These are phyloP conservation scores for Sparus aurata DNA, from an alignment of 2,797 vertebrate genomes.

Conservation along the genomic window DNA sequence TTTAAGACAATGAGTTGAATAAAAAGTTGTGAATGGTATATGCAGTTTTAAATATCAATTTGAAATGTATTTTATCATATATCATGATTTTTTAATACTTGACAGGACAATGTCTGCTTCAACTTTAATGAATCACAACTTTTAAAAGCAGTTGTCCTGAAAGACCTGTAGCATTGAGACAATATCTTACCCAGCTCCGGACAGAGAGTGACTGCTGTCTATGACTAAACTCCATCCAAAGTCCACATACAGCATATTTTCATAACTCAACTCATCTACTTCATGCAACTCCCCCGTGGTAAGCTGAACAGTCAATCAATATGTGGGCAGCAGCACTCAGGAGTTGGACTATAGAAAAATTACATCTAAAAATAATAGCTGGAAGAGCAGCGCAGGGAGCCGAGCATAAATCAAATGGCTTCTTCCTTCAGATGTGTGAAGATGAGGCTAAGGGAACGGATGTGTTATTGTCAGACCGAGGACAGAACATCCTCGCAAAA, in stretches of 20 bases:
- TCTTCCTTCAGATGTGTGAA: conserved; percentile 62
- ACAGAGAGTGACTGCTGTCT: conserved; percentile 2
- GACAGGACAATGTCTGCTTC: background rate
- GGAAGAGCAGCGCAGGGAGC: conserved; percentile 35
- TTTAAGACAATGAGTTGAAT: too few species aligned
- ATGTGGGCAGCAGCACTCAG: conserved; percentile 61
- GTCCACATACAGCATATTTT: conserved; percentile 32
- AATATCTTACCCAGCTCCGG: background rate
- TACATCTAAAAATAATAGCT: conserved; percentile 72
- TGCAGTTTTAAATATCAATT: background rate
- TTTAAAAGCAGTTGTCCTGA: background rate
- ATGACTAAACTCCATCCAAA: conserved; percentile 19
- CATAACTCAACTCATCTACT: conserved; percentile 51
- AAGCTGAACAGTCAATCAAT: conserved; percentile 67
- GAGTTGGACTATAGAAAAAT: conserved; percentile 62
- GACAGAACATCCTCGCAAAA: conserved; percentile 50
- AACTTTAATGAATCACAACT: background rate
- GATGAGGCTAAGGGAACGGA: conserved; percentile 47
- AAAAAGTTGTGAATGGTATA: background rate
- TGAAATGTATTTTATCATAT: background rate
- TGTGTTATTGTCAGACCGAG: conserved; percentile 48
- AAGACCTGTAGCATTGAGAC: background rate
- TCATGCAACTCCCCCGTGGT: conserved; percentile 42
- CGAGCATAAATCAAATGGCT: conserved; percentile 64
- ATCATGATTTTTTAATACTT: background rate